Evolutionary conservation across 2,797 vertebrate genomes (phyloP).

Genomic region (Epinephelus coioides): DNA sequence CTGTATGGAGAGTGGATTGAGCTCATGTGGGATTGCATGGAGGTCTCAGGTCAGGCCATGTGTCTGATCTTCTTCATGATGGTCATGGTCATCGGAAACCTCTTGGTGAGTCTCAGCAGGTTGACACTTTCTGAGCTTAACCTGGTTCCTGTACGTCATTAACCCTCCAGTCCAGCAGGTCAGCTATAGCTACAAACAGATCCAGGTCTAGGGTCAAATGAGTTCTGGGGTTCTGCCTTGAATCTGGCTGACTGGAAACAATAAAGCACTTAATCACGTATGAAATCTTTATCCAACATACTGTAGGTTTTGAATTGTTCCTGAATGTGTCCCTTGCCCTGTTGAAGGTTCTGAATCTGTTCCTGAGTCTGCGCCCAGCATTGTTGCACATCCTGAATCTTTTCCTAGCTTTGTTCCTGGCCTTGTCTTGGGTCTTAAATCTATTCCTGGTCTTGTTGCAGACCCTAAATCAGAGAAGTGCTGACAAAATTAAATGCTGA

Average conservation of each 20-base stretch:
- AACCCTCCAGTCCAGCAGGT: background rate
- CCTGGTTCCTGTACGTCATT: background rate
- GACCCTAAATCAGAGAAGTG: no score
- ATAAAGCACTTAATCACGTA: no score
- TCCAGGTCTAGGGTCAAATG: background rate
- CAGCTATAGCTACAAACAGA: background rate
- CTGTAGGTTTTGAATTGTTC: no score
- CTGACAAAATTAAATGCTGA: no score
- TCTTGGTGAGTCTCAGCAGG: conserved; percentile 90
- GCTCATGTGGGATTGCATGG: conserved; percentile 95
- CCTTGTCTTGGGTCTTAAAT: background rate
- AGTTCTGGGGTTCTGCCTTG: no score
- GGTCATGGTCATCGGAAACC: conserved; percentile 92
- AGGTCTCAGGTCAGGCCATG: conserved; percentile 86
- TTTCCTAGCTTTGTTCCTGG: no score
- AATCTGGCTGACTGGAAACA: no score
- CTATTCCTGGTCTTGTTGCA: no score
- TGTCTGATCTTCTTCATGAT: conserved; percentile 92
- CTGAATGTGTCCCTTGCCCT: background rate
- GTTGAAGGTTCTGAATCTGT: background rate
- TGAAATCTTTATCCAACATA: no score
- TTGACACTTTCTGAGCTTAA: background rate
- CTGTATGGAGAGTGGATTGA: conserved; percentile 93
- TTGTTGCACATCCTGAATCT: background rate
- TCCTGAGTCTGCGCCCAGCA: no score